Percentiles rank a stretch among this genome's conserved stretches.
phyloP scores from a whole-genome alignment of 2,888 invertebrate species.

The Dryadula phaetusa region DNA sequence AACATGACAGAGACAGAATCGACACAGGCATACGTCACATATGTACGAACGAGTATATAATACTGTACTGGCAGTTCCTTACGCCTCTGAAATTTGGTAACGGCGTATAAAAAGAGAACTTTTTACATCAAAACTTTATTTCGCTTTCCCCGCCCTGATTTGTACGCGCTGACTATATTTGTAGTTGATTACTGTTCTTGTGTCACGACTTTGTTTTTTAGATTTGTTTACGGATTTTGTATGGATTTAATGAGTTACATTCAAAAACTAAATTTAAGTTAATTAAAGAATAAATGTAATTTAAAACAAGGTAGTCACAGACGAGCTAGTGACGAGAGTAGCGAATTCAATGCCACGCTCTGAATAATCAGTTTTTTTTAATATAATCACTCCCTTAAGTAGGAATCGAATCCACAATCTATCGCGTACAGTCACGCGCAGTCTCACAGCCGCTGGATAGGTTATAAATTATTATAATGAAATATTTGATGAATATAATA shows the following conservation, averaged over 20 bases:
- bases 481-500: too few relatives aligned
- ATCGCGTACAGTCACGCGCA: too few relatives aligned
- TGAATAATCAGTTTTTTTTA: too few relatives aligned
- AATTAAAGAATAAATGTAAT: too few relatives aligned
- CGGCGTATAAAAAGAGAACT: conserved; percentile 81
- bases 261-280: too few relatives aligned
- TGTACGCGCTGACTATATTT: conserved; percentile 79
- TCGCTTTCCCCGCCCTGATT: conserved; percentile 61
- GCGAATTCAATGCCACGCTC: too few relatives aligned
- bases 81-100: conserved; percentile 54
- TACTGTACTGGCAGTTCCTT: conserved; percentile 37
- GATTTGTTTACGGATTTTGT: conserved; percentile 13
- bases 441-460: too few relatives aligned
- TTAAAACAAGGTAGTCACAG: too few relatives aligned
- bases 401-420: too few relatives aligned
- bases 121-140: conserved; percentile 85
- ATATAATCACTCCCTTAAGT: too few relatives aligned
- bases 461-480: too few relatives aligned
- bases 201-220: conserved; percentile 35
- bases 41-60: conserved; percentile 31
- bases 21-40: conserved; percentile 11
- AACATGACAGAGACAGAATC: conserved; percentile 22
- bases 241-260: background rate
- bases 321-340: too few relatives aligned
- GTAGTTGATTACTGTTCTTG: conserved; percentile 72